Evolutionary conservation across 2,888 invertebrate genomes (phyloP), one percentile per base, ranked within the genome.

Genomic region (Itoplectis maculator): DNA sequence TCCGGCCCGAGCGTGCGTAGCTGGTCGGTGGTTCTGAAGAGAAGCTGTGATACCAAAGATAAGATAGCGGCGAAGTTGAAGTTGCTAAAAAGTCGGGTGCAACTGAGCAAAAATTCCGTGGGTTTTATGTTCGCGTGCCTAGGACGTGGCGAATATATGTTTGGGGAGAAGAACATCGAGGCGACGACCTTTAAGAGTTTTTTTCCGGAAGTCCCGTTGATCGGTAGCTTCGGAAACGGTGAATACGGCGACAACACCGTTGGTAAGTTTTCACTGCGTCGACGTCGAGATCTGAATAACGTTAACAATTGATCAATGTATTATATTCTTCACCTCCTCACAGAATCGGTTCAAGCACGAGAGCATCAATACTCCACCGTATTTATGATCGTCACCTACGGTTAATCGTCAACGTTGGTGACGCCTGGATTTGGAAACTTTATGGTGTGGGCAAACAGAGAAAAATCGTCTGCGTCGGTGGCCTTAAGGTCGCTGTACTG

Each of bases 61-160:
- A 63, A 81, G 47, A 88, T 91, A 1, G 84, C 88, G 51, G 81
- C 69, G 2, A 88, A 86, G 81, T 72, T 92, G 2, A 79, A 70
- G n/a, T 70, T 73, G 18, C 84, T 91, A 5, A 88, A 85, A 61
- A 75, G 87, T 3, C 61, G 83, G 11, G 85, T 92, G 13, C 54
- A 87, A 15, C 83, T 92, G 47, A 88, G 87, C 59, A 92, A 89
- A 84, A 85, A 90, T 78, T 88, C 90, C 3, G 68, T 90, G 20
- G 92, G 88, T 59, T 85, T 91, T 15, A 92, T 92, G 91, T 91
- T 91, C 65, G 88, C 90, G 0, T 92, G 92, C 72, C 86, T 82
- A 18, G 91, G 87, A 35, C 88, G 92, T 3, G 89, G 90, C 0
- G 23, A 76, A 15, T n/a, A 49, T n/a, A 86, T 87, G 83, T 87